These are phyloP conservation scores for Holcopasites calliopsidis DNA, from an alignment of 1,140 invertebrate species.

Conservation along the genomic window DNA sequence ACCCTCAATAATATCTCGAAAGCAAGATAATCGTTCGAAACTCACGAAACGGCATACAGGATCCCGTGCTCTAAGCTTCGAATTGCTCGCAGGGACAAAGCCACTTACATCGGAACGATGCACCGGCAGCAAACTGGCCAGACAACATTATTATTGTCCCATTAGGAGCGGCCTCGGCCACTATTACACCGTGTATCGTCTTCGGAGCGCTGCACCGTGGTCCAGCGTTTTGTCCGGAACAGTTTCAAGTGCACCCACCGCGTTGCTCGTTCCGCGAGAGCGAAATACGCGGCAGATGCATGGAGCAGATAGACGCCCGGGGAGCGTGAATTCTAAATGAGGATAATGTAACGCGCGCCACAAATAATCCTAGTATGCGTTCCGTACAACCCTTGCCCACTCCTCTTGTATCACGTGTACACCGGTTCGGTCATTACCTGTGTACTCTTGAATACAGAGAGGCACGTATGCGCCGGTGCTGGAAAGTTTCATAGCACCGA, in stretches of 20 bases:
- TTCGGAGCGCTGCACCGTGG: neutral
- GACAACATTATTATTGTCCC: conserved; percentile 21
- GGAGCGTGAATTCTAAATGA: conserved; percentile 51
- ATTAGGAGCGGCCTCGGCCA: neutral
- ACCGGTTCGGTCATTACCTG: conserved; percentile 33
- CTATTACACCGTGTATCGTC: conserved; percentile 2
- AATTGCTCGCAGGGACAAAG: neutral
- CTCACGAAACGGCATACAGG: no score
- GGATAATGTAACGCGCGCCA: conserved; percentile 50
- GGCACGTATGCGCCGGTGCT: neutral
- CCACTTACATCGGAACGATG: neutral
- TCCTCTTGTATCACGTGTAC: conserved; percentile 17
- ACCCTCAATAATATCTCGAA: no score
- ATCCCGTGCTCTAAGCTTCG: no score
- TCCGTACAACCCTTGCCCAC: neutral
- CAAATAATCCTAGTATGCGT: conserved; percentile 52
- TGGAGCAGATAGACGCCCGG: conserved; percentile 43
- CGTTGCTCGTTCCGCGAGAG: conserved; percentile 26
- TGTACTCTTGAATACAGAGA: conserved; percentile 59
- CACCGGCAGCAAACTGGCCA: neutral
- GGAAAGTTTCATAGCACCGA: no score
- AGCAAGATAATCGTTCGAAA: no score
- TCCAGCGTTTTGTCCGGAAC: conserved; percentile 12
- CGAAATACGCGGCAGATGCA: conserved; percentile 50
- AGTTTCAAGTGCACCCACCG: neutral